Evolutionary conservation across 2,888 invertebrate genomes (phyloP).

Genomic region (Eledone cirrhosa): DNA sequence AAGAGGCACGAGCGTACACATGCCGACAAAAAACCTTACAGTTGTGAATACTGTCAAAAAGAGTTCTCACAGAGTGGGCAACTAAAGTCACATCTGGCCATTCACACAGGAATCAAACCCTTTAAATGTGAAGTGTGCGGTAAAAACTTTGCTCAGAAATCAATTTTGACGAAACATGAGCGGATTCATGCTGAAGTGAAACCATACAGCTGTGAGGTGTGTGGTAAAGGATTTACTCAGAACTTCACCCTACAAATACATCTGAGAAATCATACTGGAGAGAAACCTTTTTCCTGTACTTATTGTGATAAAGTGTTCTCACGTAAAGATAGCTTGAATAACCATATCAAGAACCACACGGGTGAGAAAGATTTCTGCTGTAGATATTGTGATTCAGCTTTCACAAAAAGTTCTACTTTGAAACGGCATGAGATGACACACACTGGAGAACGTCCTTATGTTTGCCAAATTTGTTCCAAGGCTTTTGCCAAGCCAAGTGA

Average conservation of each 20-base stretch:
- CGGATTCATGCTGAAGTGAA: neutral
- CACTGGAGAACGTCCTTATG: too few species aligned
- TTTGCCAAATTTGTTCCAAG: too few species aligned
- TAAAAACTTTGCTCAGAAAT: neutral
- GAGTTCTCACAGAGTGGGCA: constrained; percentile 10
- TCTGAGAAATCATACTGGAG: neutral
- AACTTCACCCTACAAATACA: neutral
- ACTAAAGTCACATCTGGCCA: constrained; percentile 3
- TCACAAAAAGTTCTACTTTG: too few species aligned
- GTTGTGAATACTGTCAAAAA: constrained; percentile 3
- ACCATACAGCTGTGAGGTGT: neutral
- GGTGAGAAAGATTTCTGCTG: too few species aligned
- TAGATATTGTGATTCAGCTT: too few species aligned
- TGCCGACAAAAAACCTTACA: constrained; percentile 1
- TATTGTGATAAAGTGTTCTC: too few species aligned
- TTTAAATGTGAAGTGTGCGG: constrained; percentile 1
- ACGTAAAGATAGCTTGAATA: too few species aligned
- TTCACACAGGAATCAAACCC: neutral
- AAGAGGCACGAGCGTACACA: neutral
- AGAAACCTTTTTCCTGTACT: neutral
- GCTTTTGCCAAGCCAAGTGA: too few species aligned
- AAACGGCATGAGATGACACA: too few species aligned
- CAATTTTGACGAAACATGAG: neutral
- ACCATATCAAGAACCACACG: too few species aligned
- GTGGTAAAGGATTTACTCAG: neutral